Evolutionary conservation across 2,113 vertebrate species (phyloP), one percentile per base, ranked within the genome.

Genomic region (Fregata magnificens): DNA sequence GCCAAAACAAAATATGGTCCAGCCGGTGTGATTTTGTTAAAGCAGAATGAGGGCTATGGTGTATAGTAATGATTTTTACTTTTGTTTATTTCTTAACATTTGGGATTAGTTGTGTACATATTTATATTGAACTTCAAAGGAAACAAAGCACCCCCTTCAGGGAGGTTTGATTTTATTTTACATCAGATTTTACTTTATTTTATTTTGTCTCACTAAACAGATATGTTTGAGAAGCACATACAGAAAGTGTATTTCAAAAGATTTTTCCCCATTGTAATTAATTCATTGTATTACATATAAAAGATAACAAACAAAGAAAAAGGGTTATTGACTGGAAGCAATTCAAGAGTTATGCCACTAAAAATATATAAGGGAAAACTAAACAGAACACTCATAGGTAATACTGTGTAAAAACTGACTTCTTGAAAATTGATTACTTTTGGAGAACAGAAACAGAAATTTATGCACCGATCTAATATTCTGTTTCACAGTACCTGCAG

Each of bases 341-440:
- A 45, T 29, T 25, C 53, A 31, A 76, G 38, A 86, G 42, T 42
- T 65, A 31, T 1, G 28, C 24, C 71, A 49, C 25, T 47, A 69
- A 77, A 88, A 92, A 58, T 32, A 13, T 1, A 24, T 31, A 26
- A 85, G 42, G 45, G 47, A 16, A 74, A 83, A 28, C 18, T 28
- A 4, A 66, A 6, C 29, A 73, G 38, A 40, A 5, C 31, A 6
- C 44, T 76, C 16, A 2, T 1, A 12, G 42, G 52, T 44, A 67
- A 32, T 2, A 12, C n/a, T 7, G 50, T 15, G 38, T 7, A 32
- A 32, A 31, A 66, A 21, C 4, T 1, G 49, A 9, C 34, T 47
- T 19, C 17, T 4, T 16, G 18, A 20, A 44, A 40, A 73, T 0
- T 0, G 28, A 38, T 56, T 18, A 5, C n/a, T 42, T 26, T 2